These are phyloP conservation scores for Macrotis lagotis DNA, from an alignment of 2,113 vertebrate genomes.

Conservation along the genomic window DNA sequence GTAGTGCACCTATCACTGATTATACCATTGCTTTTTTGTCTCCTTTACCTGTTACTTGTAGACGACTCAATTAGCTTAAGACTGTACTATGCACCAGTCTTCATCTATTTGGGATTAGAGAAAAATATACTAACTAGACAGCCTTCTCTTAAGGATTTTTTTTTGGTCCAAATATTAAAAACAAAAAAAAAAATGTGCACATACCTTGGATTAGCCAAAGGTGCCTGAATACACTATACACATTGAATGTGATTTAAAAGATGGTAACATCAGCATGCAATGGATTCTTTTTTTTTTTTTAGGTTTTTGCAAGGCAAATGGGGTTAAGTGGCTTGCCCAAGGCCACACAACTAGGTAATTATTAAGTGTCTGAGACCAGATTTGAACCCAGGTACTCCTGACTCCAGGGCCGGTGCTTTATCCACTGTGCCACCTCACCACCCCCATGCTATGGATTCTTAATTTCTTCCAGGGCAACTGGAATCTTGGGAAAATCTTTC, in stretches of 20 bases:
- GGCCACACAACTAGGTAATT: too few species aligned
- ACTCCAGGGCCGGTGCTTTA: too few species aligned
- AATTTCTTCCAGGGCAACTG: neutral
- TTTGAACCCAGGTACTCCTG: too few species aligned
- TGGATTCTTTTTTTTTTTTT: too few species aligned
- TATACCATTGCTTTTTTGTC: neutral
- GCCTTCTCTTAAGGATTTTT: neutral
- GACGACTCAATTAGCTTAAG: neutral
- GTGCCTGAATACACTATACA: neutral
- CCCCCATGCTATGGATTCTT: neutral
- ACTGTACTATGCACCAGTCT: neutral
- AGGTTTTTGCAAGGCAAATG: too few species aligned
- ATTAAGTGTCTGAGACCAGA: too few species aligned
- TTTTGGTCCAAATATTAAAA: too few species aligned
- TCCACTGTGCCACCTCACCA: too few species aligned
- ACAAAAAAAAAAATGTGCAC: neutral
- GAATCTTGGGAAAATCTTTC: neutral
- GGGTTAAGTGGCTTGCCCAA: too few species aligned
- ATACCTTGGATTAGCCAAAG: neutral
- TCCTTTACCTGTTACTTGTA: neutral
- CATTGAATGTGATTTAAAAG: conserved; percentile 27
- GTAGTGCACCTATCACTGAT: neutral
- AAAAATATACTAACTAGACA: conserved; percentile 14
- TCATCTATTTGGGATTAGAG: neutral
- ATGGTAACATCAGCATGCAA: neutral